phyloP scores from a whole-genome alignment of 2,888 invertebrate species.

The Chorisops tibialis region DNA sequence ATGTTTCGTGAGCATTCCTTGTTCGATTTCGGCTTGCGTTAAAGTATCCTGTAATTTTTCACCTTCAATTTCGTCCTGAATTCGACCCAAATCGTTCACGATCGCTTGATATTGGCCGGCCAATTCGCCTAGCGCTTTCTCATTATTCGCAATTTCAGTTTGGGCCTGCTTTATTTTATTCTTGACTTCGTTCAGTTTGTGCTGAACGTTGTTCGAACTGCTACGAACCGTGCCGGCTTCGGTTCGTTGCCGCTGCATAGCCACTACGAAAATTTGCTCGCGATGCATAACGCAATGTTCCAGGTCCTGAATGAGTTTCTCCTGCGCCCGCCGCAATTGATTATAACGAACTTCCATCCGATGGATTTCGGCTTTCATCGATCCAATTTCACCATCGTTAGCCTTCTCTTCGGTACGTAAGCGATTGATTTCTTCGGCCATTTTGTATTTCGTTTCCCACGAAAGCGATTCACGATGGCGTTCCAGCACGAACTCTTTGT shows the following conservation, averaged over 20 bases:
- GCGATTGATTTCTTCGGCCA: slow-evolving; percentile 69
- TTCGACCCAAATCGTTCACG: slow-evolving; percentile 38
- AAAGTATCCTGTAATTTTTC: slow-evolving; percentile 40
- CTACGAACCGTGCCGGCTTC: slow-evolving; percentile 53
- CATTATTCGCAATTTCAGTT: slow-evolving; percentile 44
- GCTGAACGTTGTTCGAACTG: slow-evolving; percentile 54
- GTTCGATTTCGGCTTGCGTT: slow-evolving; percentile 49
- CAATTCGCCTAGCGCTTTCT: slow-evolving; percentile 41
- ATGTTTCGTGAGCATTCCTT: slow-evolving; percentile 47
- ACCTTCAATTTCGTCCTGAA: slow-evolving; percentile 41
- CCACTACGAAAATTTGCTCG: slow-evolving; percentile 60
- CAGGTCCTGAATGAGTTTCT: slow-evolving; percentile 58
- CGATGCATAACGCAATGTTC: slow-evolving; percentile 63
- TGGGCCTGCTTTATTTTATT: slow-evolving; percentile 58
- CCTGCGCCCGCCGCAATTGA: slow-evolving; percentile 48
- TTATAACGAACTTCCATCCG: slow-evolving; percentile 67
- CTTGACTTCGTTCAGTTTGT: slow-evolving; percentile 59
- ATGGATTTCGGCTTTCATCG: slow-evolving; percentile 78
- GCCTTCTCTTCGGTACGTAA: slow-evolving; percentile 64
- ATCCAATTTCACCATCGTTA: slow-evolving; percentile 66
- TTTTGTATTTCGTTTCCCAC: slow-evolving; percentile 76
- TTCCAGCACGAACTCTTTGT: slow-evolving; percentile 57
- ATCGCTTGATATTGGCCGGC: slow-evolving; percentile 39
- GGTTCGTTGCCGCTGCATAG: slow-evolving; percentile 57
- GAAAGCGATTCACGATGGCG: slow-evolving; percentile 67